Percentiles rank a stretch among this genome's conserved stretches.
phyloP scores from a whole-genome alignment of 2,113 vertebrate genomes.

The Cyphomyrus discorhynchus region DNA sequence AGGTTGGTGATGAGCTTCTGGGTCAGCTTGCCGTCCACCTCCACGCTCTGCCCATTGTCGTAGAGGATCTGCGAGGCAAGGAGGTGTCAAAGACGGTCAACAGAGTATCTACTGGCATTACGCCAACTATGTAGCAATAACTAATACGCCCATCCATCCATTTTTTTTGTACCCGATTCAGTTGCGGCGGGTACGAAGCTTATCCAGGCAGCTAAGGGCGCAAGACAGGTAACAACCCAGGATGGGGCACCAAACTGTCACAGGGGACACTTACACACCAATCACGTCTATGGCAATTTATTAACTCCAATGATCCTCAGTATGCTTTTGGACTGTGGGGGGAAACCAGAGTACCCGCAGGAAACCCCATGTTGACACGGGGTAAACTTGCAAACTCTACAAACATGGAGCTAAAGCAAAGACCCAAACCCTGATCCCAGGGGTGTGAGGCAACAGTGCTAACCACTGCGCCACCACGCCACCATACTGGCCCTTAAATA shows the following conservation, averaged over 20 bases:
- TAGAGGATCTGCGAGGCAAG: conserved; percentile 76
- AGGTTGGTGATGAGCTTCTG: conserved; percentile 86
- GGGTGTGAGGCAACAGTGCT: neutral
- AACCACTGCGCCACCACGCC: neutral
- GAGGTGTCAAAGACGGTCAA: neutral
- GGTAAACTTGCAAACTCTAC: neutral
- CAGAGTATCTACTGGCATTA: neutral
- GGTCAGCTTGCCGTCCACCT: conserved; percentile 86
- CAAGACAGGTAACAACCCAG: neutral
- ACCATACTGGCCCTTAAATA: neutral
- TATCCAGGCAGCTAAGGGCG: neutral
- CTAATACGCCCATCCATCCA: neutral
- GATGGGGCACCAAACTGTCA: neutral
- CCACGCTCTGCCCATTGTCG: conserved; percentile 84
- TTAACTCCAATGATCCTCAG: neutral
- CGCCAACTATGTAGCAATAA: neutral
- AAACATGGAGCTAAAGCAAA: neutral
- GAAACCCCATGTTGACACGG: neutral
- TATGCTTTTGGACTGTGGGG: neutral
- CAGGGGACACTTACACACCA: neutral
- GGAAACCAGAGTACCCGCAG: neutral
- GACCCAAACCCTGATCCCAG: neutral
- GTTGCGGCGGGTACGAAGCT: neutral
- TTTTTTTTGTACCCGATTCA: neutral
- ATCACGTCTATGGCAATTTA: neutral